phyloP scores from a whole-genome alignment of 2,888 invertebrate genomes.

The Hyposoter didymator region DNA sequence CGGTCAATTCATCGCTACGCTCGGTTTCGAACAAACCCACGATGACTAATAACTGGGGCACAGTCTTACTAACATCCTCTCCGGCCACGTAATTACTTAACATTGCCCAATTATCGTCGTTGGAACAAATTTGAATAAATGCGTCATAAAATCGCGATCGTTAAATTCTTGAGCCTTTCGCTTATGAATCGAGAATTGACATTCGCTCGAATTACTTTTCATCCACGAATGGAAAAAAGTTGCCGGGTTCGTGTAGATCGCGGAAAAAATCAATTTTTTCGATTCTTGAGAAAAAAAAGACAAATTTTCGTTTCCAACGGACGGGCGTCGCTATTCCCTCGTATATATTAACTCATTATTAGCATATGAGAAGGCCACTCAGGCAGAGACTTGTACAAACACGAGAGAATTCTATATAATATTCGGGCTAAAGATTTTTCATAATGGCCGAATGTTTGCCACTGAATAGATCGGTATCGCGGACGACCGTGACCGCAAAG shows the following conservation, averaged over 20 bases:
- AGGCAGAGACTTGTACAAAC: conserved; percentile 26
- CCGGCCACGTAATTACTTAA: not conserved
- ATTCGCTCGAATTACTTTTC: not conserved
- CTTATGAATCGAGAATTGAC: not conserved
- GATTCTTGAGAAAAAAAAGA: not conserved
- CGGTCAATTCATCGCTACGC: conserved; percentile 68
- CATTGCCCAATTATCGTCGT: conserved; percentile 16
- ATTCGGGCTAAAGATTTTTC: conserved; percentile 53
- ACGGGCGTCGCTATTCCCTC: conserved; percentile 6
- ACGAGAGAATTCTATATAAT: conserved; percentile 29
- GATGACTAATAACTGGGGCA: conserved; percentile 47
- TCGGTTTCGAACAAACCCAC: conserved; percentile 71
- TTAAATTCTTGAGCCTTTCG: not conserved
- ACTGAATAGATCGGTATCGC: conserved; percentile 55
- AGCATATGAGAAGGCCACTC: conserved; percentile 42
- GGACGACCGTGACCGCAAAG: conserved; percentile 68
- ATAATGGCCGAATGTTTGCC: conserved; percentile 14
- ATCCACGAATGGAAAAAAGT: not conserved
- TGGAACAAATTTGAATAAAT: not conserved
- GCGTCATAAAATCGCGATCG: not conserved
- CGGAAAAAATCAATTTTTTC: not conserved
- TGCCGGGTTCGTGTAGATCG: not conserved
- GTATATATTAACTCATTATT: conserved; percentile 33
- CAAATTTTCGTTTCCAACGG: conserved; percentile 8
- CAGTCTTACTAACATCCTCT: conserved; percentile 71